Evolutionary conservation across 2,113 vertebrate genomes (phyloP), one percentile per base, ranked within the genome.

Genomic region (Gorsachius goisagi): DNA sequence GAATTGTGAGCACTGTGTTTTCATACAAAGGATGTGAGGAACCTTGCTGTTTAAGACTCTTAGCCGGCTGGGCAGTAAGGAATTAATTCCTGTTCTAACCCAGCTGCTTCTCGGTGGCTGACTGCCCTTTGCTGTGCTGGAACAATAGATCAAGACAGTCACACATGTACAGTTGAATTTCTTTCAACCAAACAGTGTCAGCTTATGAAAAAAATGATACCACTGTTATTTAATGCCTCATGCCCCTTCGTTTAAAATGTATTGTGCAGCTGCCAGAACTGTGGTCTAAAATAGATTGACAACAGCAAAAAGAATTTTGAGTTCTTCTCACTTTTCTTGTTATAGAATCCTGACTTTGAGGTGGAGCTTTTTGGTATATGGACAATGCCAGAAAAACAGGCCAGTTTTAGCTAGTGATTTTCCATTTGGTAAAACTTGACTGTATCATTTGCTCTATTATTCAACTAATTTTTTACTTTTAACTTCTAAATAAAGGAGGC

Each of bases 71-170:
- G 8, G 37, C n/a, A 81, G 89, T 85, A 91, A 81, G 66, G 41
- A 93, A 92, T 93, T 88, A 93, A 92, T 94, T 93, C 32, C 44
- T 63, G 9, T 71, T 92, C n/a, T 87, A 86, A 86, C 69, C 35
- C 66, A 74, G 33, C 52, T 68, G 56, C 21, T 77, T 82, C 80
- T 92, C 5, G 1, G 80, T 84, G 33, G 12, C 32, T 92, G 45
- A 78, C 27, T 88, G 75, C 23, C 74, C 77, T 92, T 95, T 84
- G 44, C 64, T 37, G 19, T 56, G 30, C 11, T 89, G 35, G n/a
- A 88, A 78, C 76, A 85, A 88, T 78, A 78, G 53, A 95, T 85
- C 56, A 83, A 79, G 67, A 67, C 4, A 47, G 47, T 47, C 56
- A 68, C 27, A 73, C 7, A 85, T 55, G 27, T 84, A 68, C 62